Evolutionary conservation across 2,888 invertebrate species (phyloP), one percentile per base, ranked within the genome.

Genomic region (Exocentrus adspersus): DNA sequence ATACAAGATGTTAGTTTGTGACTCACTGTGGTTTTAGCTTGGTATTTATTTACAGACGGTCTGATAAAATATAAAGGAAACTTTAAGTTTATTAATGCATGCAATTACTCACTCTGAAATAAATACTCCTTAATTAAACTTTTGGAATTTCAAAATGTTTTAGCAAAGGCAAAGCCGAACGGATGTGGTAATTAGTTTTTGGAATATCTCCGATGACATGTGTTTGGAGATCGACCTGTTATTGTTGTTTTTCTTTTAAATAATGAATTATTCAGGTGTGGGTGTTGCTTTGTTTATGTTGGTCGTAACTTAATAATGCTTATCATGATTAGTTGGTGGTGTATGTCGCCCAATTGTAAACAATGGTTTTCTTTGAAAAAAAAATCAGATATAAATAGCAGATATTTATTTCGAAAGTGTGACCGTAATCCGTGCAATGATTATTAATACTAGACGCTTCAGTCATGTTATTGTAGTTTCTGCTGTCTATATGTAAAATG

Each of bases 121-220:
- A 53, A 41, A 64, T 50, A 51, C 30, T 24, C 24, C 63, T 62
- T 58, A 62, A 64, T 62, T 63, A 57, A 12, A 60, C 41, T 50
- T 63, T 56, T 60, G n/a, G n/a, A 63, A 60, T 67, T 59, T 46
- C 30, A 48, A 45, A 52, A 61, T 24, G 24, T 7, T n/a, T n/a
- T n/a, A 24, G 24, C 7, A 24, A 24, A 24, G 24, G 3, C 3
- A 24, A 17, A 30, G 30, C 62, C 41, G 16, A 56, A 43, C 70
- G 72, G 72, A 72, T 72, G 72, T 71, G 70, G 63, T 65, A 66
- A 71, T 72, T 64, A 67, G 61, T 71, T 72, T 70, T 63, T 37
- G 62, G 71, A 72, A 16, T 54, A n/a, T 16, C 10, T n/a, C 6
- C n/a, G 28, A 24, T 24, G 43, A 30, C 16, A 45, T 54, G 54